Evolutionary conservation across 2,113 vertebrate genomes (phyloP), one percentile per base, ranked within the genome.

Genomic region (Nicator chloris): DNA sequence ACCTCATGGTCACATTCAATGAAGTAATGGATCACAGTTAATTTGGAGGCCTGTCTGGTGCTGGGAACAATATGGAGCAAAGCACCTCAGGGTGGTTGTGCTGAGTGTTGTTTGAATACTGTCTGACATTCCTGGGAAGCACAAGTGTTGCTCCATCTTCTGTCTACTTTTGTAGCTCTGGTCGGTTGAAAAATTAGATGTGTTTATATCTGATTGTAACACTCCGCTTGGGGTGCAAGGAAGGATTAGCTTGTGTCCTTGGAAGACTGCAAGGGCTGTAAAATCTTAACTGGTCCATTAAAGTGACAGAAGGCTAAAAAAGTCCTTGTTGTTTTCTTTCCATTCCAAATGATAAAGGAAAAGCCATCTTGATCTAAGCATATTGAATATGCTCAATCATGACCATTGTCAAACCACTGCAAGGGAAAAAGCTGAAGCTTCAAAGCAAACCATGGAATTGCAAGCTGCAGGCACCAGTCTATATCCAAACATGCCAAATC

Each of bases 91-190:
- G 44, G 66, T 83, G 79, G 54, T 92, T 93, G 71, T 94, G 37
- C 61, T 92, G 88, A 94, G 95, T 85, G 90, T 82, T 94, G 93
- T 92, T 96, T 94, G 93, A 96, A 89, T 87, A 44, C 39, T 81
- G 60, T 47, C 84, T 72, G 88, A 50, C 53, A 19, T 88, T 93
- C 82, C 79, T 61, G 63, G 76, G 90, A 79, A 94, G 64, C 64
- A 78, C 75, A 88, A 83, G 68, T 44, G 30, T 94, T 93, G 68
- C 82, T 88, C 60, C 68, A 83, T 94, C 80, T 72, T 83, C 31
- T 66, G 50, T 83, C 92, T 88, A 37, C 70, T 86, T 42, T 44
- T 39, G 17, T 66, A 73, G 42, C 54, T 86, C 33, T 75, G 47
- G 60, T 92, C 7, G 42, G 59, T 60, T 83, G 64, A 88, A 81